Conservation (phyloP, 2,797 vertebrate genomes). For the Coracias cyanogaster region DNA sequence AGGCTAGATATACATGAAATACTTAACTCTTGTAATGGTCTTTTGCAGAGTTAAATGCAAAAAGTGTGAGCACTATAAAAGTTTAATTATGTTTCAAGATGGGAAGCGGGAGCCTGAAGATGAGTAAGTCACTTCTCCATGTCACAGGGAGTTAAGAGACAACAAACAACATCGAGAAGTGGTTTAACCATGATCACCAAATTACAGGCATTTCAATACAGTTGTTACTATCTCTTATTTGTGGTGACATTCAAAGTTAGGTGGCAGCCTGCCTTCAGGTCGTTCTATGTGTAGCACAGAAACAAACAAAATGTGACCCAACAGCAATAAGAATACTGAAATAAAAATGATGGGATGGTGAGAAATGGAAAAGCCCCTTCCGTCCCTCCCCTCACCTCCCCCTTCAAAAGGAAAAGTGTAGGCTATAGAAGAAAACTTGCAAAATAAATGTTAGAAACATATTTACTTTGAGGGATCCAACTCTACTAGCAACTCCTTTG, state of each 20-base stretch:
- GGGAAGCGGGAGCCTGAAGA: conserved; percentile 62
- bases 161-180: conserved; percentile 74
- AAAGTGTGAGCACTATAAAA: conserved; percentile 24
- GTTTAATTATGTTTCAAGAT: conserved; percentile 54
- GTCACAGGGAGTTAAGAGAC: conserved; percentile 55
- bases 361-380: conserved; percentile 82
- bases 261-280: conserved; percentile 76
- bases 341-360: conserved; percentile 81
- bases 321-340: conserved; percentile 81
- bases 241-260: conserved; percentile 73
- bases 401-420: conserved; percentile 80
- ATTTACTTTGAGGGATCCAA: conserved; percentile 91
- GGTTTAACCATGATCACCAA: conserved; percentile 76
- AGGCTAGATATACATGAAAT: not conserved
- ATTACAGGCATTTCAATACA: conserved; percentile 69
- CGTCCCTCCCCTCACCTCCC: conserved; percentile 77
- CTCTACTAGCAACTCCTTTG: conserved; percentile 89
- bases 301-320: conserved; percentile 82
- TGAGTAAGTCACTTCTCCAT: conserved; percentile 71
- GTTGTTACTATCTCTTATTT: conserved; percentile 56
- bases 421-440: conserved; percentile 84
- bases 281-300: conserved; percentile 85
- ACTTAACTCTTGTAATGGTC: conserved; percentile 16
- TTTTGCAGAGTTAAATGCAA: conserved; percentile 55
- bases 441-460: conserved; percentile 87